Percentiles rank a stretch among this genome's conserved stretches.
Conservation (phyloP, 2,888 invertebrate genomes). For the Cerastoderma edule region DNA sequence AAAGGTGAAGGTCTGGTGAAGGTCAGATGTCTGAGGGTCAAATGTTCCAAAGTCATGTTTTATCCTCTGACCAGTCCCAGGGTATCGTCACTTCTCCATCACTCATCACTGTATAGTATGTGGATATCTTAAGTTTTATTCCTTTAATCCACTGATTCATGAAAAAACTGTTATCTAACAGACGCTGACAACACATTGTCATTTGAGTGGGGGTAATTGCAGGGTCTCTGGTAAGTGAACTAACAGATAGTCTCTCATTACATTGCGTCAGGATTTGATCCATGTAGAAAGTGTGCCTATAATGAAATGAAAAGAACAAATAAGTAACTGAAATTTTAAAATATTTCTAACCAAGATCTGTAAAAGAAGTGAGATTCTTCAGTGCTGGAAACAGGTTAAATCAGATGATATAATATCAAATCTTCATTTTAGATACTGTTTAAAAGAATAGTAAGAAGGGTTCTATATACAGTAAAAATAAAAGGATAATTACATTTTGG, state of each 20-base stretch:
- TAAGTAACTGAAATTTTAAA: too few species aligned
- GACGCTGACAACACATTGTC: conserved; percentile 92
- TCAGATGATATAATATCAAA: too few species aligned
- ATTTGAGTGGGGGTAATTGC: conserved; percentile 95
- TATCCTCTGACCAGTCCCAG: conserved; percentile 89
- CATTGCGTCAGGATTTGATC: conserved; percentile 88
- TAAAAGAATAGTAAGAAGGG: too few species aligned
- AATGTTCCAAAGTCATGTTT: conserved; percentile 2
- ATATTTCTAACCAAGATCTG: too few species aligned
- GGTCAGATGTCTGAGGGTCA: too few species aligned
- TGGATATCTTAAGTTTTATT: conserved; percentile 91
- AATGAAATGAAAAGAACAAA: too few species aligned
- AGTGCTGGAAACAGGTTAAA: too few species aligned
- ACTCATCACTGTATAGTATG: conserved; percentile 95
- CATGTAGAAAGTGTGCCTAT: conserved; percentile 87
- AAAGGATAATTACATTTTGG: conserved; percentile 88
- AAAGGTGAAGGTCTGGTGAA: too few species aligned
- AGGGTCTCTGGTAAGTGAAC: conserved; percentile 93
- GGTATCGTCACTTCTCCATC: conserved; percentile 97
- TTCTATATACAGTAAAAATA: too few species aligned
- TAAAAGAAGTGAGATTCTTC: too few species aligned
- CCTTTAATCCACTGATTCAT: conserved; percentile 87
- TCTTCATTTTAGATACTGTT: too few species aligned
- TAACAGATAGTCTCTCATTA: conserved; percentile 87
- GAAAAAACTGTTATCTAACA: conserved; percentile 85